These are phyloP conservation scores for Rhegmatorhina hoffmannsi DNA, from an alignment of 2,113 vertebrate genomes.

Conservation along the genomic window DNA sequence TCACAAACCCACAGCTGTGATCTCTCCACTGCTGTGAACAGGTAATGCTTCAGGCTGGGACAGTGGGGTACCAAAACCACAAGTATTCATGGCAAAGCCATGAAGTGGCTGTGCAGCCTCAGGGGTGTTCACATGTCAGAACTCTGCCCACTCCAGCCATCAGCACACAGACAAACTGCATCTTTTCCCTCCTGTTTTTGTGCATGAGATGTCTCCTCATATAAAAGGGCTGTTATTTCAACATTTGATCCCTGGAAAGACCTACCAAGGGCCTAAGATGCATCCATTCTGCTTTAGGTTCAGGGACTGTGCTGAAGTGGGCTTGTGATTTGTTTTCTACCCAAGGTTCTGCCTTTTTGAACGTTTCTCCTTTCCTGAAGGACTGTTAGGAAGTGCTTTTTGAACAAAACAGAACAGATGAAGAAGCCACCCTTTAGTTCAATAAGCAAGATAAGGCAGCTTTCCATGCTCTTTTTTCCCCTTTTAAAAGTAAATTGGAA, in stretches of 20 bases:
- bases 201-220: background rate
- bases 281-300: background rate
- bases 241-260: background rate
- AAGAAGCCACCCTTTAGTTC: background rate
- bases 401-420: background rate
- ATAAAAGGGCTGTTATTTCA: background rate
- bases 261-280: background rate
- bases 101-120: background rate
- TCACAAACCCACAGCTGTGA: accelerated
- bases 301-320: background rate
- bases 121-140: slow-evolving; percentile 1
- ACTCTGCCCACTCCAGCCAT: background rate
- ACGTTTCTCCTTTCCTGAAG: background rate
- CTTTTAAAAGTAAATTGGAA: background rate
- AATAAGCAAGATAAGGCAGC: background rate
- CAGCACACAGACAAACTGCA: background rate
- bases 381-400: background rate
- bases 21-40: background rate
- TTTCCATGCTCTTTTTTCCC: background rate
- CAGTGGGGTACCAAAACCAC: background rate
- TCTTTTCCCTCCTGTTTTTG: background rate
- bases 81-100: background rate
- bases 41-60: accelerated
- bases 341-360: background rate
- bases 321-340: background rate